Evolutionary conservation across 2,888 invertebrate genomes (phyloP).

Genomic region (Pheosia tremula): DNA sequence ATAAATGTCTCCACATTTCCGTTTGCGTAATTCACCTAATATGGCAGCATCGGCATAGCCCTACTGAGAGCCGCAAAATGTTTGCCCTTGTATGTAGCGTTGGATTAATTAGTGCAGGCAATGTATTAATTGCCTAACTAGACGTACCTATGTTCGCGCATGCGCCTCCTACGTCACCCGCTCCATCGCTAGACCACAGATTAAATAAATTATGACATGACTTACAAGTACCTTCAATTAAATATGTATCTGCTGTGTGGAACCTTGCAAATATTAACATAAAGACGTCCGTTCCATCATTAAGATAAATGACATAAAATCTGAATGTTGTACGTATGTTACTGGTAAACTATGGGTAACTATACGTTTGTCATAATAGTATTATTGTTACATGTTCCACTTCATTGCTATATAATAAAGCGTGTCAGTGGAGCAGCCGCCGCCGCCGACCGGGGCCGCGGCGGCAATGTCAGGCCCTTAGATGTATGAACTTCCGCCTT

Average conservation of each 20-base stretch:
- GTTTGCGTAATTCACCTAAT: no score
- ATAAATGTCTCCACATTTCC: no score
- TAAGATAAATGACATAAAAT: no score
- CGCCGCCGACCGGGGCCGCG: conserved; percentile 5
- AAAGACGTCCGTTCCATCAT: background rate
- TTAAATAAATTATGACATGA: conserved; percentile 9
- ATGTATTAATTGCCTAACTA: conserved; percentile 27
- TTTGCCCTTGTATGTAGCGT: conserved; percentile 29
- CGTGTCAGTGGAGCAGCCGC: conserved; percentile 17
- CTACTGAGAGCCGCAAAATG: conserved; percentile 21
- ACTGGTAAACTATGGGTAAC: no score
- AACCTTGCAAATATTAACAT: no score
- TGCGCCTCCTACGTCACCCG: conserved; percentile 28
- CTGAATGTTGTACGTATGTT: no score
- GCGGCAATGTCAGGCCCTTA: conserved; percentile 34
- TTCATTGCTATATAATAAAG: conserved; percentile 4
- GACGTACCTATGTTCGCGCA: conserved; percentile 31
- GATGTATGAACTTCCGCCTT: conserved; percentile 26
- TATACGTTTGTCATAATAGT: background rate
- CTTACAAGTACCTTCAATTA: background rate
- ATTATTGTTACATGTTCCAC: background rate
- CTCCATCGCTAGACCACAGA: conserved; percentile 17
- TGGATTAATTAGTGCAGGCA: conserved; percentile 16
- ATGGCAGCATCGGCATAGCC: conserved; percentile 11
- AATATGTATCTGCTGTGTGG: background rate